Evolutionary conservation across 2,888 invertebrate species (phyloP), one percentile per base, ranked within the genome.

Genomic region (Drosophila tripunctata): DNA sequence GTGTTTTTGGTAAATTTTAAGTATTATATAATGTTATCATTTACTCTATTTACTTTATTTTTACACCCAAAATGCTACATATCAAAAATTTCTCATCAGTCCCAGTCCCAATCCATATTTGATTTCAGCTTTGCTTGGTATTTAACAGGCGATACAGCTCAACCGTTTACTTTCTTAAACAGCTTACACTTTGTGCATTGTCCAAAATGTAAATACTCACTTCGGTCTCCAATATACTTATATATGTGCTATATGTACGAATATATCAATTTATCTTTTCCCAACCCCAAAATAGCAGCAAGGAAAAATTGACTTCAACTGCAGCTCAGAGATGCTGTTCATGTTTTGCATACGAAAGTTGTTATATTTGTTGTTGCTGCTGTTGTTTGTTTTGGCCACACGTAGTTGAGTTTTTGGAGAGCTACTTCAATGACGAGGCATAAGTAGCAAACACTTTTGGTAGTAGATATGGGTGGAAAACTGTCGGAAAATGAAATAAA

Each of bases 401-500:
- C 85, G 81, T 79, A 79, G 52, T 75, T 82, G 79, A 79, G 66
- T 51, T 54, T 48, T 54, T 48, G 47, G 47, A 73, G 71, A 62
- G 60, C 45, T 47, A 45, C 60, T 82, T 67, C 85, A 78, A 82
- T 85, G 82, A 79, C 76, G 82, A 81, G 74, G 82, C 85, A 82
- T 85, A 81, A 81, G 81, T 82, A 85, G 74, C 85, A 78, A 81
- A 64, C 65, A 68, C 30, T 60, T 72, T 60, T 55, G 57, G 31
- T 61, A 69, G 72, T 57, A 69, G 72, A 69, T 69, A 61, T 65
- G 74, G 70, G 62, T n/a, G 27, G 75, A 55, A 68, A 87, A 74
- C 87, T 88, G 88, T 86, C 88, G 64, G 60, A 82, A 56, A 83
- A 83, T 73, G 76, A 87, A 83, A 83, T 82, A 87, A 83, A 87